phyloP scores from a whole-genome alignment of 1,140 invertebrate genomes.

The Sweltsa coloradensis region DNA sequence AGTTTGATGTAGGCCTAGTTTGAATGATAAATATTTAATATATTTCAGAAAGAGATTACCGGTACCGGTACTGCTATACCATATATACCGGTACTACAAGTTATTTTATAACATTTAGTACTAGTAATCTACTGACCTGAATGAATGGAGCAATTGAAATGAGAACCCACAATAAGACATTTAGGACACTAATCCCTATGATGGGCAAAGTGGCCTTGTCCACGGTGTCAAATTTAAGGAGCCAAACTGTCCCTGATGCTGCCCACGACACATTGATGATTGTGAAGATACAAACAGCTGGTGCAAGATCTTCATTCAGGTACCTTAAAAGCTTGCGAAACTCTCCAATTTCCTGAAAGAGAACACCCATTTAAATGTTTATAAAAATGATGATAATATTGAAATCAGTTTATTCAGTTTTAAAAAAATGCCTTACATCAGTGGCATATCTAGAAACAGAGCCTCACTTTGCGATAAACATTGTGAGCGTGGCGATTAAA shows the following conservation, averaged over 20 bases:
- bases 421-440: too few relatives aligned
- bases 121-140: slow-evolving; percentile 35
- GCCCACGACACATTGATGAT: slow-evolving; percentile 60
- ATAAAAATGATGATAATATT: too few relatives aligned
- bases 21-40: neutral
- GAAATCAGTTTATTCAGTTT: too few relatives aligned
- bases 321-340: slow-evolving; percentile 61
- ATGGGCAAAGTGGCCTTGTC: slow-evolving; percentile 39
- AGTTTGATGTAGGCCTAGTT: too few relatives aligned
- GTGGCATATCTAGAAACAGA: too few relatives aligned
- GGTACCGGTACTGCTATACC: neutral
- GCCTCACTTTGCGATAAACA: too few relatives aligned
- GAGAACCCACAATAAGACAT: slow-evolving; percentile 52
- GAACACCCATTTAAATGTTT: slow-evolving; percentile 5
- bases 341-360: slow-evolving; percentile 52
- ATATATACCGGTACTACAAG: slow-evolving; percentile 2
- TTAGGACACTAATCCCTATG: slow-evolving; percentile 44
- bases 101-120: neutral
- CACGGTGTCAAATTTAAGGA: slow-evolving; percentile 43
- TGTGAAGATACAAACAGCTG: slow-evolving; percentile 59
- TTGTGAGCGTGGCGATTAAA: too few relatives aligned
- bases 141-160: slow-evolving; percentile 54
- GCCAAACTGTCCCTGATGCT: slow-evolving; percentile 48
- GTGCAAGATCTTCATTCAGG: slow-evolving; percentile 56
- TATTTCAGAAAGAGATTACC: slow-evolving; percentile 25